Base-by-base conservation (phyloP, 2,888 invertebrate species). In the Phortica magna region DNA sequence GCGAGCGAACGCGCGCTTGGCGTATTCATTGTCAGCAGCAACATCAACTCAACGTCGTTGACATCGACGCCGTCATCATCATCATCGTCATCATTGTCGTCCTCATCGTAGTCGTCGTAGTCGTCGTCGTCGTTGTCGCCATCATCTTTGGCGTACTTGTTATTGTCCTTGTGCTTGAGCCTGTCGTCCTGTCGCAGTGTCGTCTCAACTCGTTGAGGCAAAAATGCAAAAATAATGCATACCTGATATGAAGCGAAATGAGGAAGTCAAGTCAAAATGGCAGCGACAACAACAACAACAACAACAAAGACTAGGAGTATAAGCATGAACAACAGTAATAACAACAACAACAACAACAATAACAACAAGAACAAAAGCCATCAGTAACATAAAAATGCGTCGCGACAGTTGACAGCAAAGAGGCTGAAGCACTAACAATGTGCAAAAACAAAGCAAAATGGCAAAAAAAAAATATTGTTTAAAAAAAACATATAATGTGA, bases 321-420 rank as follows among this genome's bases (percentile, higher is more conserved):
- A 19, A 64, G 31, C 64, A 19, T 7, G 6, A 19, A 9, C 17
- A 64, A 64, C 17, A 19, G 17, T 9, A 59, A 59, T 59, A 17
- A 55, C 57, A 72, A 85, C 82, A 83, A 74, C 77, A 80, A 79
- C 83, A 83, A 74, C 81, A 75, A 78, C 78, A 78, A 80, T 79
- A 78, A 76, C 76, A 43, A 43, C n/a, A 43, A 68, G 39, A 48
- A 55, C 70, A 22, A 70, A 61, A 31, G 72, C 7, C 59, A 17
- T 43, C 73, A 43, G 64, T 19, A 53, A 43, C 53, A 41, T 41
- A 12, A 80, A 55, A 84, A 88, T 83, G 84, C 88, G 84, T 88
- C 85, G 70, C 55, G 85, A 86, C 85, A 86, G 87, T 83, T 86
- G 85, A 88, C 85, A 86, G 88, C 88, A 78, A 77, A 85, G 81